Evolutionary conservation across 2,797 vertebrate genomes (phyloP), one percentile per base, ranked within the genome.

Genomic region (Hapalemur alaotrensis): DNA sequence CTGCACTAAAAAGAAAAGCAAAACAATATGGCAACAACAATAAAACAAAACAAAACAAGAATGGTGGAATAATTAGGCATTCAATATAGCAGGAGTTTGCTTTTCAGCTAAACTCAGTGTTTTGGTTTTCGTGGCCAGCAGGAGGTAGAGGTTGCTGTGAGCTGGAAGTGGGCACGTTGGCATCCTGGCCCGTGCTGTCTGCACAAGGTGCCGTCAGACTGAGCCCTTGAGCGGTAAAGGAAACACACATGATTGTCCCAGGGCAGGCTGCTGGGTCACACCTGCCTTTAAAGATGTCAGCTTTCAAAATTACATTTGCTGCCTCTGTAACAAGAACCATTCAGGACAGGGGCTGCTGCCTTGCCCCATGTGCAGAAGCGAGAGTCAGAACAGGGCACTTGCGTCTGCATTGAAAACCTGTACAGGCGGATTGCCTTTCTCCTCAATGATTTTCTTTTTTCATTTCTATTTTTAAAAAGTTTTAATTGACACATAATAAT

Each of bases 181-280:
- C 67, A 61, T 89, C 89, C 46, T 97, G 65, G 35, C 78, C 35
- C 95, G 82, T 94, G 28, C 86, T 90, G 43, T 79, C 38, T 79
- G 75, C 73, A 12, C 20, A 85, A 59, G 50, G 69, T 91, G 59
- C 22, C 12, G 5, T 65, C 48, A 89, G 30, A 73, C 20, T 25
- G 35, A 83, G 25, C 17, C 84, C 54, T 57, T 59, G 61, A 75
- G 87, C 32, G 50, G 73, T 70, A n/a, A 89, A 93, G 57, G 70
- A 89, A 78, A 83, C 32, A 70, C 28, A 92, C 92, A 63, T 9
- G 14, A 85, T 61, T 69, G 32, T 88, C 35, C 65, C 18, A 59
- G 46, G 38, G 25, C 28, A 59, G 35, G 38, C 43, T n/a, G 0
- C 43, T 78, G 38, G 30, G 54, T 90, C 76, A 89, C 12, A 20